These are phyloP conservation scores for Lamproptera curius DNA, from an alignment of 2,888 invertebrate genomes.

Conservation along the genomic window DNA sequence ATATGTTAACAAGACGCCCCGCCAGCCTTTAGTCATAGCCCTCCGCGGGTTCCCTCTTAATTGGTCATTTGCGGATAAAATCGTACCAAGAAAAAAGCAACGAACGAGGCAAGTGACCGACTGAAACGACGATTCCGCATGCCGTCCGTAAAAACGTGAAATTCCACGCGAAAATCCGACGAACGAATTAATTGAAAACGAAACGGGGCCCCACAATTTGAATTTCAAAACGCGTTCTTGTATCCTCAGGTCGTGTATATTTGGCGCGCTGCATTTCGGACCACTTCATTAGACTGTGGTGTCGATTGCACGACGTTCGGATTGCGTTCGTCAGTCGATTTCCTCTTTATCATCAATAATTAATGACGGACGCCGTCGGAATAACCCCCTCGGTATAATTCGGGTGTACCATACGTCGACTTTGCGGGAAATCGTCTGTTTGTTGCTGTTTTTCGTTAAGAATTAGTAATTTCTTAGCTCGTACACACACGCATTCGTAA, in stretches of 20 bases:
- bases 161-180: constrained; percentile 25
- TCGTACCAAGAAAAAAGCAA: neutral
- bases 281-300: constrained; percentile 54
- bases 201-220: constrained; percentile 29
- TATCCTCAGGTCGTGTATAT: constrained; percentile 30
- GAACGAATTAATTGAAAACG: constrained; percentile 26
- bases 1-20: constrained; percentile 13
- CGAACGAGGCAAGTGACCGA: constrained; percentile 19
- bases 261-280: constrained; percentile 43
- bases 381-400: constrained; percentile 33
- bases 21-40: constrained; percentile 5
- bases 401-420: constrained; percentile 31
- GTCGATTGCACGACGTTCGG: constrained; percentile 47
- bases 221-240: constrained; percentile 38
- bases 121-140: constrained; percentile 18
- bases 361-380: constrained; percentile 39
- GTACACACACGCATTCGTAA: no score
- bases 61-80: constrained; percentile 14
- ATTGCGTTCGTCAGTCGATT: constrained; percentile 34
- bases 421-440: no score
- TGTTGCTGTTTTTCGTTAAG: no score
- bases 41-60: constrained; percentile 8
- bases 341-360: constrained; percentile 55
- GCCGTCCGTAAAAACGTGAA: constrained; percentile 18
- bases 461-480: no score